Percentiles rank a stretch among this genome's conserved stretches.
Conservation (phyloP, 2,888 invertebrate genomes). For the Amphipoea lucens region DNA sequence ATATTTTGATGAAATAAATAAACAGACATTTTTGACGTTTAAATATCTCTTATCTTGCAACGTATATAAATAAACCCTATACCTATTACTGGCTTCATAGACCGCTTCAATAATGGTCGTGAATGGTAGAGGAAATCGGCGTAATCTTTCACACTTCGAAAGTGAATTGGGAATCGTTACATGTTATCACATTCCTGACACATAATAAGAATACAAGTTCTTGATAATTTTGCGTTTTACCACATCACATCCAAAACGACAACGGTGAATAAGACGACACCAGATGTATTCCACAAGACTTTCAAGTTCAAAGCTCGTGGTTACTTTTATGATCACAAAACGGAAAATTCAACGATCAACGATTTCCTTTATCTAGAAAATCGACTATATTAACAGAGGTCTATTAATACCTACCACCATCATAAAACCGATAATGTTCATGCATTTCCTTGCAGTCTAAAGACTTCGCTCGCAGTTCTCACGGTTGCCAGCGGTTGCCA, state of each 20-base stretch:
- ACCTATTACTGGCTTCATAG: too few relatives aligned
- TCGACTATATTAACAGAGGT: neutral
- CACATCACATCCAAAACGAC: neutral
- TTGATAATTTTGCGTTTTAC: neutral
- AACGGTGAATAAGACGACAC: neutral
- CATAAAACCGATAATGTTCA: neutral
- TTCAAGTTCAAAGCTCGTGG: neutral
- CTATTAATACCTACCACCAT: neutral
- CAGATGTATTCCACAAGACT: neutral
- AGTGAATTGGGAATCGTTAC: neutral
- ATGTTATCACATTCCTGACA: neutral
- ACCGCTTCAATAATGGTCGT: neutral
- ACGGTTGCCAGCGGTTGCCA: slow-evolving; percentile 45
- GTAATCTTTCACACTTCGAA: neutral
- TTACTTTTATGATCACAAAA: slow-evolving; percentile 1
- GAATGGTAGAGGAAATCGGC: neutral
- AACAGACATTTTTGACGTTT: too few relatives aligned
- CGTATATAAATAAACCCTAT: too few relatives aligned
- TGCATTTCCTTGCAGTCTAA: slow-evolving; percentile 30
- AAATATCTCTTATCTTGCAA: too few relatives aligned
- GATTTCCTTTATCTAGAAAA: neutral
- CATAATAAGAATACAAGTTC: neutral
- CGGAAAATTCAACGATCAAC: neutral
- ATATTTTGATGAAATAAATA: too few relatives aligned
- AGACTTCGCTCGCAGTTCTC: slow-evolving; percentile 38